phyloP scores from a whole-genome alignment of 2,113 vertebrate genomes.

The Pedionomus torquatus region DNA sequence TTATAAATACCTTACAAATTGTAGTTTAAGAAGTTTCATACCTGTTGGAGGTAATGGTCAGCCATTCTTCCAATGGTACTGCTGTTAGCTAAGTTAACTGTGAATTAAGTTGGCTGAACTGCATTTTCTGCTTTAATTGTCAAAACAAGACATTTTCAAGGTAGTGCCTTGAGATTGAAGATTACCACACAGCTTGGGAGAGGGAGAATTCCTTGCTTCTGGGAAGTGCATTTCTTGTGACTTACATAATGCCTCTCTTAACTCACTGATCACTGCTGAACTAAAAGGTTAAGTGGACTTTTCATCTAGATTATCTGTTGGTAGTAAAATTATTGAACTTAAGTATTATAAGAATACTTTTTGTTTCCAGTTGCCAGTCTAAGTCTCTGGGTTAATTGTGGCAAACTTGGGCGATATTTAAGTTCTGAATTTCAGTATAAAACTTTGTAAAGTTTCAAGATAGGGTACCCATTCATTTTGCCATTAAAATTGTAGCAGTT shows the following conservation, averaged over 20 bases:
- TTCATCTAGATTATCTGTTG: not conserved
- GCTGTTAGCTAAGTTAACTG: not conserved
- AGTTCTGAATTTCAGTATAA: not conserved
- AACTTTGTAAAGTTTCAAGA: not conserved
- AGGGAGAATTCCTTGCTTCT: not conserved
- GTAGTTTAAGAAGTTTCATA: not conserved
- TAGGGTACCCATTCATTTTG: not conserved
- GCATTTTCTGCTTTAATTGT: not conserved
- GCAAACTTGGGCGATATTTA: not conserved
- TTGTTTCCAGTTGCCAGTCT: not conserved
- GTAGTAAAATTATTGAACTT: not conserved
- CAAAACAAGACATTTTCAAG: not conserved
- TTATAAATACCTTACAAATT: not conserved
- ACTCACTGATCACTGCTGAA: not conserved
- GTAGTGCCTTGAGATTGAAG: not conserved
- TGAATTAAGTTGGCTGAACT: not conserved
- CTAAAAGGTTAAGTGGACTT: not conserved
- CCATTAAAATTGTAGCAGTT: not conserved
- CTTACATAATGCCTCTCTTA: not conserved
- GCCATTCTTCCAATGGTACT: not conserved
- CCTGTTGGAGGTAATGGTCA: not conserved
- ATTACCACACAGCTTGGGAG: not conserved
- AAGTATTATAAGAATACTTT: not conserved
- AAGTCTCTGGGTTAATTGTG: not conserved
- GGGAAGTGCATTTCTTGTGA: not conserved